Conservation (phyloP, 1,140 invertebrate genomes). For the Bombus confusus region DNA sequence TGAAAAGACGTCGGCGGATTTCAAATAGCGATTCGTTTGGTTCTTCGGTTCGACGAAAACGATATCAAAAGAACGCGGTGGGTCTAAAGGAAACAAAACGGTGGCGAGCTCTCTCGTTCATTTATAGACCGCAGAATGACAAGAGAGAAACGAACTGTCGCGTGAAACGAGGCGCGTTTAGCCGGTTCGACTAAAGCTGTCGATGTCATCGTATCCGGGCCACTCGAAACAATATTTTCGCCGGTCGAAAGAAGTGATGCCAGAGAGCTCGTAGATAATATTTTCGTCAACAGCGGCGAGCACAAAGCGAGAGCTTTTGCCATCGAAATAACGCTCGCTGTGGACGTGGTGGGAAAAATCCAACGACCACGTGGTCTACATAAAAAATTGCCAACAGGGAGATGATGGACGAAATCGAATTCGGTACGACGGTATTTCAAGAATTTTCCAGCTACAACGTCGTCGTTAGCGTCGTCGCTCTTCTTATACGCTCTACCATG, state of each 20-base stretch:
- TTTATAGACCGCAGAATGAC: constrained; percentile 10
- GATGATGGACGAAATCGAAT: too few species aligned
- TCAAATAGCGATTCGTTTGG: background rate
- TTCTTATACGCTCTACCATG: background rate
- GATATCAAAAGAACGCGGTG: background rate
- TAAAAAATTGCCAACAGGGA: background rate
- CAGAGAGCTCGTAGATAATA: constrained; percentile 16
- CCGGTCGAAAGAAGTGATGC: background rate
- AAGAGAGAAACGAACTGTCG: constrained; percentile 3
- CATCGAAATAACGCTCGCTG: background rate
- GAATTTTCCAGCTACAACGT: too few species aligned
- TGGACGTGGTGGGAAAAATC: constrained; percentile 1
- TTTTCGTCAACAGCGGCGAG: background rate
- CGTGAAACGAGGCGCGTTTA: constrained; percentile 9
- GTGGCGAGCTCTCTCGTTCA: background rate
- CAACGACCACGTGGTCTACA: constrained; percentile 9
- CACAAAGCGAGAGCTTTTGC: background rate
- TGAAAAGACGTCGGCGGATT: background rate
- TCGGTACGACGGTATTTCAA: background rate
- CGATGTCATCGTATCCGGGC: background rate
- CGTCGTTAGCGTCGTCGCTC: too few species aligned
- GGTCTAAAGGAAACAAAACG: background rate
- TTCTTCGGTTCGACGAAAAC: background rate
- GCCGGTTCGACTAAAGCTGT: constrained; percentile 1
- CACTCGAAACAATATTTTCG: constrained; percentile 14